Evolutionary conservation across 2,797 vertebrate species (phyloP), one percentile per base, ranked within the genome.

Genomic region (Danio jaintianensis): DNA sequence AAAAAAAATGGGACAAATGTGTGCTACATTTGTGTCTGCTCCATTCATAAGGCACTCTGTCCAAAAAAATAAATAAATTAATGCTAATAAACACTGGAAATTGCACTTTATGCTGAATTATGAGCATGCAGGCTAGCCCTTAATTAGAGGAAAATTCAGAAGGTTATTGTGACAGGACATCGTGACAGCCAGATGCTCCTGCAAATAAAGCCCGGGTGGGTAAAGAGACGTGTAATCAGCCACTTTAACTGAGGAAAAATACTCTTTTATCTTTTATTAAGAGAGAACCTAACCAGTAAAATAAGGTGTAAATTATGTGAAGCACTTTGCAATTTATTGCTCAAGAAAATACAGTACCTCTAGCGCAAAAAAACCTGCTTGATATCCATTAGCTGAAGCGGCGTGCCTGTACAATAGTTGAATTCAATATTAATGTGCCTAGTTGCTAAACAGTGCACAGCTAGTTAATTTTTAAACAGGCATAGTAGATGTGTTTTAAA

Each of bases 61-160:
- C 16, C 5, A 45, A 15, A 64, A 43, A 66, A n/a, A 29, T 50
- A 74, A 52, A 15, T 10, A 50, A 50, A 53, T 10, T 43, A 22
- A 43, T 7, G 13, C 8, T 22, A 16, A 56, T 66, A 56, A 76
- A 56, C 40, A 36, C 48, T 45, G 38, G 38, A 66, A 76, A 66
- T 42, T 36, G 61, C 18, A 29, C 6, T 66, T 53, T n/a, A 55
- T 66, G 74, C 50, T 66, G n/a, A 76, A 66, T 66, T 64, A 43
- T n/a, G 48, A 40, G 36, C 48, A 12, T 16, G 74, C 18, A 64
- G 74, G 20, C 9, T 16, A 55, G 15, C 15, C 40, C 50, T 45
- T 67, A 77, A 77, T 67, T 66, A 67, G 50, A 66, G 74, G 50
- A 56, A 43, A 56, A 66, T n/a, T 53, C 50, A 16, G 50, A 76